These are phyloP conservation scores for Amblyjoppa fuscipennis DNA, from an alignment of 2,888 invertebrate species.

Conservation along the genomic window DNA sequence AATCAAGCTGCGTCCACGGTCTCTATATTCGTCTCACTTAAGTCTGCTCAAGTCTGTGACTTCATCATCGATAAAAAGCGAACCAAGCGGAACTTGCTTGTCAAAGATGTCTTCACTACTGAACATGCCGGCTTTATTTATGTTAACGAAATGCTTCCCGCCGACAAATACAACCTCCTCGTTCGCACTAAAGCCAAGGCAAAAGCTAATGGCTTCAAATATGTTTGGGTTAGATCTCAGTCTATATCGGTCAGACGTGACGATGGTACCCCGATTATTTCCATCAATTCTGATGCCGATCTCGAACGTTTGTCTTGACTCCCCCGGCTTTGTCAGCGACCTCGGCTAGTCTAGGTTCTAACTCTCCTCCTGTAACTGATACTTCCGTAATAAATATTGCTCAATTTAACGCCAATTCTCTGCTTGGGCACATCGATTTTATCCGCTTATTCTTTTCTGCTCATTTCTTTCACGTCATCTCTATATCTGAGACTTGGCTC, in stretches of 20 bases:
- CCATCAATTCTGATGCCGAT: neutral
- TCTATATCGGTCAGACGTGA: neutral
- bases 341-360: neutral
- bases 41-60: neutral
- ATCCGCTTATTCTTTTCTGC: neutral
- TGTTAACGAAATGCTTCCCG: slow-evolving; percentile 30
- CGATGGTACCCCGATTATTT: neutral
- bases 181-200: slow-evolving; percentile 2
- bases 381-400: neutral
- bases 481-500: slow-evolving; percentile 33
- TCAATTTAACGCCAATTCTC: neutral
- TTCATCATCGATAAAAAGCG: neutral
- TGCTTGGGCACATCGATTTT: neutral
- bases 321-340: neutral
- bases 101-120: neutral
- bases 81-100: neutral
- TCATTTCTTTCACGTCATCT: slow-evolving; percentile 31
- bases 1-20: too few relatives aligned
- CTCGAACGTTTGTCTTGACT: neutral
- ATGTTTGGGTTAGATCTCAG: neutral
- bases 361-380: too few relatives aligned
- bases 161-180: slow-evolving; percentile 6
- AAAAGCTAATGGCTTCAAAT: neutral
- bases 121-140: neutral
- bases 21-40: neutral